A percentile compares a stretch with the other conserved stretches of the same genome.
phyloP scores from a whole-genome alignment of 2,113 vertebrate genomes.

The Ceyx margarethae region DNA sequence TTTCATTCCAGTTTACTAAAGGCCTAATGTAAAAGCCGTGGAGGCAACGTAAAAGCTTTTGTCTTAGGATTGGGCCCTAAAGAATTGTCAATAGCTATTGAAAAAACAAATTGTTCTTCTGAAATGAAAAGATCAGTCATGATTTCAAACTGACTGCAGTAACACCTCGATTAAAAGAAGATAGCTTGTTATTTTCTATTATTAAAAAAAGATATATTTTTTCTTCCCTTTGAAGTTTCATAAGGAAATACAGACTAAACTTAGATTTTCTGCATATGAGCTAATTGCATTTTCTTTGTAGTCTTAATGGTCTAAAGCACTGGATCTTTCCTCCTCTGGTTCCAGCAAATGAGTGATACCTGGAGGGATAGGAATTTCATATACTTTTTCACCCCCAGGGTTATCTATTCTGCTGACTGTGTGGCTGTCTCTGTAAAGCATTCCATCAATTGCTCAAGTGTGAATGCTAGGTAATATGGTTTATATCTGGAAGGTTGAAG shows the following conservation, averaged over 20 bases:
- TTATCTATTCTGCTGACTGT: slow-evolving; percentile 45
- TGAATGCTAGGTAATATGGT: slow-evolving; percentile 52
- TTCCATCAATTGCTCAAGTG: slow-evolving; percentile 50
- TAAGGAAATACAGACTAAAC: background rate
- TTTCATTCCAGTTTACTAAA: slow-evolving; percentile 40
- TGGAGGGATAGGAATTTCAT: slow-evolving; percentile 27
- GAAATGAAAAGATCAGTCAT: background rate
- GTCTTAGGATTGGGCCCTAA: slow-evolving; percentile 12
- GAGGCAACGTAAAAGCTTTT: slow-evolving; percentile 4
- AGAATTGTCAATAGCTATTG: slow-evolving; percentile 28
- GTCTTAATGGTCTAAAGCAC: background rate
- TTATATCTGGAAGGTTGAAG: slow-evolving; percentile 52
- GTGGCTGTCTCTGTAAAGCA: slow-evolving; percentile 11
- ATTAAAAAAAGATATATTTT: background rate
- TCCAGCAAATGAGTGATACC: slow-evolving; percentile 44
- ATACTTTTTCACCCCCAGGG: background rate
- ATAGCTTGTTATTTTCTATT: background rate
- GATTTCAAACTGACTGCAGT: background rate
- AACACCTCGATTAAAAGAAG: background rate
- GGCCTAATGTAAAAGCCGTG: background rate
- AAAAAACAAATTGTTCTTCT: background rate
- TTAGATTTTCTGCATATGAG: background rate
- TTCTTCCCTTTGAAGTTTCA: background rate
- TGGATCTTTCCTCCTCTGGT: background rate
- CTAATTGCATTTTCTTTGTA: background rate